Evolutionary conservation across 2,797 vertebrate species (phyloP), one percentile per base, ranked within the genome.

Genomic region (Sparidentex hasta): DNA sequence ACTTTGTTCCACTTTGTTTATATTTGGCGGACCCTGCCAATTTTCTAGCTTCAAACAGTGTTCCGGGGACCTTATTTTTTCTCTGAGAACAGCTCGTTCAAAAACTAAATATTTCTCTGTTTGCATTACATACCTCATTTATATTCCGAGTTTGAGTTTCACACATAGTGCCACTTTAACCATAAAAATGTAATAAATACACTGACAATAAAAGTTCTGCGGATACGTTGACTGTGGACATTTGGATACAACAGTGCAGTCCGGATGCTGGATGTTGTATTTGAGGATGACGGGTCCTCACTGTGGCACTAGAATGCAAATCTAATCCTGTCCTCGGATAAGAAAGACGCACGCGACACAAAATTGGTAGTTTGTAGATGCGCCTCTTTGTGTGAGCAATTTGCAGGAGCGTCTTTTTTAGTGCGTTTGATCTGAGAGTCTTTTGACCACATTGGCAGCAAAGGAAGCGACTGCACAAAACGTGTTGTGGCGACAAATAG

Each of bases 401-500:
- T 76, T 44, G 14, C 43, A 25, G 58, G 52, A 50, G 16, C 68
- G 5, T 23, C 4, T 3, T 64, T 51, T 51, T 71, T 27, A 11
- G 14, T 25, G 44, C 58, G 54, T 74, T 50, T 57, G n/a, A 70
- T 47, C 38, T 17, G 3, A 59, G 7, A 50, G 17, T 33, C 29
- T 54, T 65, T 76, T 75, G 18, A 72, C 12, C 1, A 0, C 4
- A 25, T 11, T 33, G 33, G 16, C 43, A 67, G 18, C 65, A 7
- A 62, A 63, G 55, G 33, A 21, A 16, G 29, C 57, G 48, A 58
- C 64, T 69, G 23, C 7, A 13, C 12, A 13, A 11, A 51, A 38
- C 54, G 41, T 58, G 9, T 74, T 52, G 58, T 20, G 27, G 21
- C 52, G 33, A 50, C 58, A 57, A 79, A 66, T 56, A 77, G 25